A percentile compares a stretch with the other conserved stretches of the same genome.
phyloP scores from a whole-genome alignment of 2,888 invertebrate genomes.

The Macrosiphum euphorbiae region DNA sequence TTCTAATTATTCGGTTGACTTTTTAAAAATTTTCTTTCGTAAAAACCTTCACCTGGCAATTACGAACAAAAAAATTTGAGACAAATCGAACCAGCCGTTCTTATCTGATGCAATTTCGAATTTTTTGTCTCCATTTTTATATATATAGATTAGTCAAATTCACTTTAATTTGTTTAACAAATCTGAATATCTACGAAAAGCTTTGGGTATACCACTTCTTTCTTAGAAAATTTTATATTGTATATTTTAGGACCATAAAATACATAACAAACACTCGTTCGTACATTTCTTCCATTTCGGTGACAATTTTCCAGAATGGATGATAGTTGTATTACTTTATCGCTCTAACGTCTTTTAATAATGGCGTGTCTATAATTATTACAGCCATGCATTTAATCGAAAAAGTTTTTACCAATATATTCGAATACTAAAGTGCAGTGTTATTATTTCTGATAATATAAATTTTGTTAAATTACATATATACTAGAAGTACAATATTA shows the following conservation, averaged over 20 bases:
- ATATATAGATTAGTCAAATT: background rate
- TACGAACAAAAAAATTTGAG: no score
- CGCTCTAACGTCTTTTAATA: background rate
- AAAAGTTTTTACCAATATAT: background rate
- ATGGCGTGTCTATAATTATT: background rate
- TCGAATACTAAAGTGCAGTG: background rate
- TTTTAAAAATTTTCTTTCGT: no score
- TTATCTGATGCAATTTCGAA: no score
- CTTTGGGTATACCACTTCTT: background rate
- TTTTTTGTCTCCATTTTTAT: no score
- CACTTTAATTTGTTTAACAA: background rate
- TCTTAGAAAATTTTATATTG: background rate
- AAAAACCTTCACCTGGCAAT: no score
- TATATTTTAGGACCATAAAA: background rate
- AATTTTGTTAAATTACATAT: background rate
- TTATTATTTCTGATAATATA: background rate
- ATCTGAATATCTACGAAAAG: background rate
- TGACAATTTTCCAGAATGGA: background rate
- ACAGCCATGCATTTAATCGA: background rate
- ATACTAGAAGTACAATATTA: background rate
- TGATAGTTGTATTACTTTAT: background rate
- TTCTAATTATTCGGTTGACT: no score
- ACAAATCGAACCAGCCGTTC: no score
- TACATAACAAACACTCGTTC: background rate
- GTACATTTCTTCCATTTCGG: background rate